Evolutionary conservation across 2,113 vertebrate species (phyloP), one percentile per base, ranked within the genome.

Genomic region (Zosterops japonicus): DNA sequence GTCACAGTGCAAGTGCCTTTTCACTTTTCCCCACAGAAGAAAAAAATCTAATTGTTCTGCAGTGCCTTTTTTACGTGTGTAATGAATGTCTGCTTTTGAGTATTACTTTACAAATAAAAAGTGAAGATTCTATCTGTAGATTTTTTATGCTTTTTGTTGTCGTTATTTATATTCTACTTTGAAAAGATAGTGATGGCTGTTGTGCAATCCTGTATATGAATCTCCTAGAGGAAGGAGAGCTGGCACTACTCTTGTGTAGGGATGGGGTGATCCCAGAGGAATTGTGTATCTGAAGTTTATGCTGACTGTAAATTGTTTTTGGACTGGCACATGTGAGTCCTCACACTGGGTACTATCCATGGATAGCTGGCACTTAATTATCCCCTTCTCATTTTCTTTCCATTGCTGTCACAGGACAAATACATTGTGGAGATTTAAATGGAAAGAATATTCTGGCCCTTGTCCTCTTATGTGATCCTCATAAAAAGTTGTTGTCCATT

Each of bases 11-110:
- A 93, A 94, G 42, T 96, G 64, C 19, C 59, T 93, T 94, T 90
- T 91, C 27, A 16, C 23, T 83, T 90, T 52, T 86, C 21, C 18
- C 7, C 28, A 35, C 33, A 68, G 60, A 80, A 80, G 55, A 70
- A 92, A 65, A 91, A 56, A 78, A 13, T 63, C 52, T 86, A 56
- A 16, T 80, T 77, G 82, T 61, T 88, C 59, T 96, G 41, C 70
- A 92, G 2, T 87, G 17, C 49, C 49, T 79, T 94, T 95, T 89
- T 84, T 86, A 57, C 27, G 9, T 83, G 35, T 9, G 5, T 94
- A 95, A 95, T 92, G 53, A 87, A 94, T 94, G 77, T 74, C 91
- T 91, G 33, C 47, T 83, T 87, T 95, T 56, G 50, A 91, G 42
- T 63, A 59, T 85, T 77, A 59, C 42, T 12, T 80, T 76, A 41